These are phyloP conservation scores for Chamaea fasciata DNA, from an alignment of 2,113 vertebrate species.

Conservation along the genomic window DNA sequence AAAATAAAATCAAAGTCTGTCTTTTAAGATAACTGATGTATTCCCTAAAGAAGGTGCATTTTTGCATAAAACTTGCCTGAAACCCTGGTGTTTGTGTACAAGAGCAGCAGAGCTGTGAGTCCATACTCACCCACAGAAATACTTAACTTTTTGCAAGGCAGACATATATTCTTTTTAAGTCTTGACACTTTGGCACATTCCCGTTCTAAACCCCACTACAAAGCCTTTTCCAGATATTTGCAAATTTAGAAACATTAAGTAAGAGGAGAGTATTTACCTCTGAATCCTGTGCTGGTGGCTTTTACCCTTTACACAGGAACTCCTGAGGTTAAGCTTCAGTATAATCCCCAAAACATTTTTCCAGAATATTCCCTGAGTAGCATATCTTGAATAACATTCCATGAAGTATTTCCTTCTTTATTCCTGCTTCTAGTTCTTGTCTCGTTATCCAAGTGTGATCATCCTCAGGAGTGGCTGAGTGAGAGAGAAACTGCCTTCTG, in stretches of 20 bases:
- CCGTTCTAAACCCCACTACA: background rate
- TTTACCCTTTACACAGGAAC: background rate
- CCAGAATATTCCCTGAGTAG: background rate
- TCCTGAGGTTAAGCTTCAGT: constrained; percentile 9
- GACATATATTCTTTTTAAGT: background rate
- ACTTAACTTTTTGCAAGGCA: background rate
- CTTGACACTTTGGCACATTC: background rate
- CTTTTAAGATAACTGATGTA: background rate
- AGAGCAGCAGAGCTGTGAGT: background rate
- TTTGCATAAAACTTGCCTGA: background rate
- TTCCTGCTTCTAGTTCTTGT: constrained; percentile 8
- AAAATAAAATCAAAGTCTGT: constrained; percentile 12
- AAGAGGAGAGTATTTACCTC: constrained; percentile 60
- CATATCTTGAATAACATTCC: background rate
- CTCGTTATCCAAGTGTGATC: background rate
- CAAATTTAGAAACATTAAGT: background rate
- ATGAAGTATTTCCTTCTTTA: constrained; percentile 22
- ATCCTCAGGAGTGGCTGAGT: background rate
- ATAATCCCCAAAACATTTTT: background rate
- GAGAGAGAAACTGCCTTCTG: constrained; percentile 47
- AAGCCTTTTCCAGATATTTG: background rate
- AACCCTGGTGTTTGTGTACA: background rate
- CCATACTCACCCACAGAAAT: background rate
- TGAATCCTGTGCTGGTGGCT: background rate
- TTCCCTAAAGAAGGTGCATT: background rate